Evolutionary conservation across 2,888 invertebrate genomes (phyloP).

Genomic region (Liodrosophila aerea): DNA sequence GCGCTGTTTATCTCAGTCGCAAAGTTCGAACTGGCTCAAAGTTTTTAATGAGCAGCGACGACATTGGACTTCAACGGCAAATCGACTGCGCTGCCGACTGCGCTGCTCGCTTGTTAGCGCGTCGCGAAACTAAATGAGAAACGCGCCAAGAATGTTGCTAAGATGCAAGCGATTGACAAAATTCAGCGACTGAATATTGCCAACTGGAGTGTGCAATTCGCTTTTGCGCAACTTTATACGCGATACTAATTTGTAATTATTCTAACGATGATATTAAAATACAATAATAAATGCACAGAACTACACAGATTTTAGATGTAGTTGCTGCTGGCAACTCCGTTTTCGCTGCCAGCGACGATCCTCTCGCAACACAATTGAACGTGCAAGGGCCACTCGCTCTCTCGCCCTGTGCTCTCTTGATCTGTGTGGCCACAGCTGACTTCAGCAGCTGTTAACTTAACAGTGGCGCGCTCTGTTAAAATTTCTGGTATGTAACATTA

Average conservation of each 20-base stretch:
- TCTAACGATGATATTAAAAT: slow-evolving; percentile 15
- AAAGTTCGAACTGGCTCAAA: slow-evolving; percentile 70
- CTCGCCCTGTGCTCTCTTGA: no score
- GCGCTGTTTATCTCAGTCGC: slow-evolving; percentile 61
- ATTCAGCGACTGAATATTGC: not conserved
- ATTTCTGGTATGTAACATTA: no score
- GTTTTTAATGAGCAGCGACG: slow-evolving; percentile 72
- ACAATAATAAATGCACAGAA: no score
- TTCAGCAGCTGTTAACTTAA: no score
- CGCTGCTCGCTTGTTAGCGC: slow-evolving; percentile 47
- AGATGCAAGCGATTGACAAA: slow-evolving; percentile 33
- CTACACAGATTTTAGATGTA: no score
- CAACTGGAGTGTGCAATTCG: not conserved
- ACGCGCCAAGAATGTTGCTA: slow-evolving; percentile 51
- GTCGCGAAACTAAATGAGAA: slow-evolving; percentile 27
- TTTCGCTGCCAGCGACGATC: no score
- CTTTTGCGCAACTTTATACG: not conserved
- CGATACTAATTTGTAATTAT: slow-evolving; percentile 29
- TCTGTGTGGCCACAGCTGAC: no score
- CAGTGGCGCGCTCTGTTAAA: no score
- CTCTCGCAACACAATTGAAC: no score
- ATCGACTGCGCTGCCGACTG: slow-evolving; percentile 5
- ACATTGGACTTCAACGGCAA: slow-evolving; percentile 55
- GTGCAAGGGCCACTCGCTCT: no score
- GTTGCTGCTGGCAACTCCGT: no score